Evolutionary conservation across 2,888 invertebrate genomes (phyloP), one percentile per base, ranked within the genome.

Genomic region (Terebella lapidaria): DNA sequence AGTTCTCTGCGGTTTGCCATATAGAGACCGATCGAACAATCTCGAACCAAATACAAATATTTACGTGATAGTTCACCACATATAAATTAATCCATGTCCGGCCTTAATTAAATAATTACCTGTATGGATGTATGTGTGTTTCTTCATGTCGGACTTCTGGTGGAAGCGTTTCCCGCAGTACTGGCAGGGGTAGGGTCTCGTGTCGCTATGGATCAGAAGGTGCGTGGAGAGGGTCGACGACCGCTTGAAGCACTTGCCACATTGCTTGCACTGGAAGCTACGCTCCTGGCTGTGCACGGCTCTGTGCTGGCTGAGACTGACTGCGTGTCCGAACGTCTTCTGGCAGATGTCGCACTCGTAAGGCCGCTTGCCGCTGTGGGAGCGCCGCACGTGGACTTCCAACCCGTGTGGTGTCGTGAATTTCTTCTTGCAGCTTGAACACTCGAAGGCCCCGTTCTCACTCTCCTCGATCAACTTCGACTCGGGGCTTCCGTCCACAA

Each of bases 121-220:
- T 73, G 92, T 92, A 71, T 92, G 92, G 67, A 91, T 96, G 80
- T 96, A 97, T 27, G 96, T 97, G 83, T 99, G 97, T 66, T 99
- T 99, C 85, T 97, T 99, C 97, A 97, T 97, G 82, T 99, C 97
- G 57, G 94, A 94, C 81, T 97, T 97, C 83, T 97, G 97, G 80
- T 97, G 97, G 83, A 99, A 99, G 72, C 97, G 84, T 83, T 99
- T 97, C 63, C 96, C 96, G 82, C 96, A 97, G 83, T 93, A 97
- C 81, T 92, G 92, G 82, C 96, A 97, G 4, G 96, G 95, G 81
- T 95, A 97, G 27, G 96, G 95, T 77, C 95, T 85, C 60, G 95
- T 95, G 83, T 95, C 94, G 65, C 93, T 93, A 84, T 97, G 97
- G 73, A 97, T 97, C 70, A 97, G 87, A 70, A 96, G 87, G 82